phyloP scores from a whole-genome alignment of 2,113 vertebrate genomes.

The Chinchilla lanigera region DNA sequence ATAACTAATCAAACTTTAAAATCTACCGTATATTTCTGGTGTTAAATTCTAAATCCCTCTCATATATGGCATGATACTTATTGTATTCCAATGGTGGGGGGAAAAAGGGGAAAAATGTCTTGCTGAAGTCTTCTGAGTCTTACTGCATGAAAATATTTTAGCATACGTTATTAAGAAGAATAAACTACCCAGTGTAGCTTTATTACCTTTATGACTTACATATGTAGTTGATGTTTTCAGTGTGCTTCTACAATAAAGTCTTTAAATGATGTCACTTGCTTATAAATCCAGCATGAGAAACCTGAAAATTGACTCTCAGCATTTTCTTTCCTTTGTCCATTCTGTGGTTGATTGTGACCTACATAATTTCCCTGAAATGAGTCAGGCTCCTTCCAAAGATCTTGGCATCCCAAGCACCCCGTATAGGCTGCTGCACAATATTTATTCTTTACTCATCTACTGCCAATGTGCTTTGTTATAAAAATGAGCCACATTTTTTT shows the following conservation, averaged over 20 bases:
- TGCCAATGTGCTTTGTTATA: conserved; percentile 69
- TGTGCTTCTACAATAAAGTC: background rate
- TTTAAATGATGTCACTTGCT: conserved; percentile 75
- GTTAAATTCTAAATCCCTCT: background rate
- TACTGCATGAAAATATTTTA: background rate
- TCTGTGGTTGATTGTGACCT: conserved; percentile 80
- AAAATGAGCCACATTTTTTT: conserved; percentile 60
- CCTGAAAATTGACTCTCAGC: conserved; percentile 78
- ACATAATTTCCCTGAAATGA: conserved; percentile 86
- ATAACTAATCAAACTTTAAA: background rate
- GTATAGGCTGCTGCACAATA: conserved; percentile 69
- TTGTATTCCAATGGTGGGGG: background rate
- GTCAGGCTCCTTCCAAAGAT: conserved; percentile 80
- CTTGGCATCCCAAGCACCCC: conserved; percentile 76
- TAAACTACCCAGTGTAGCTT: background rate
- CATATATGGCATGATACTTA: background rate
- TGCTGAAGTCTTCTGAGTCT: background rate
- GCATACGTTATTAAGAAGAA: background rate
- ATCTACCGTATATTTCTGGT: background rate
- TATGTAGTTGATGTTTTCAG: background rate
- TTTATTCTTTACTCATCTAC: conserved; percentile 50
- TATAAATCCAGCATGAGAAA: conserved; percentile 69
- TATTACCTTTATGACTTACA: background rate
- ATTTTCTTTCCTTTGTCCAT: conserved; percentile 79
- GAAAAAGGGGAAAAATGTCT: background rate